Conservation (phyloP, 2,888 invertebrate species). For the Microctonus brassicae region DNA sequence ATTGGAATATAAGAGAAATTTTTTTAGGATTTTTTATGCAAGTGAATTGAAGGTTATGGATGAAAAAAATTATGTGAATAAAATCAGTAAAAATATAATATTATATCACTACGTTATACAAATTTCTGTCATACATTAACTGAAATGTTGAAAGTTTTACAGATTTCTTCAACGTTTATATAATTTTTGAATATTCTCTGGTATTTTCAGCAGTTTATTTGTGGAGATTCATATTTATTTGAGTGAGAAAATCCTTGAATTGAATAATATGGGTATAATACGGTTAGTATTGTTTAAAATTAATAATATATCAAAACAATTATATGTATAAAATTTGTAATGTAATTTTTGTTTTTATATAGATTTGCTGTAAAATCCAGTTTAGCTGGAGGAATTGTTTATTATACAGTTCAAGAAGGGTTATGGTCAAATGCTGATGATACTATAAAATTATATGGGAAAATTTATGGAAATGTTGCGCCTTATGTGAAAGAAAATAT, state of each 20-base stretch:
- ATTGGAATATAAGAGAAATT: too few species aligned
- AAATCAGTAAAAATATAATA: background rate
- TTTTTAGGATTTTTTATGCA: background rate
- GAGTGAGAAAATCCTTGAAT: background rate
- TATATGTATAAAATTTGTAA: slow-evolving; percentile 5
- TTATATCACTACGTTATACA: background rate
- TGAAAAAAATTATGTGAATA: background rate
- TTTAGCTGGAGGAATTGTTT: slow-evolving; percentile 63
- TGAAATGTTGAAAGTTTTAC: background rate
- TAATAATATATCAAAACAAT: background rate
- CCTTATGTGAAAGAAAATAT: slow-evolving; percentile 59
- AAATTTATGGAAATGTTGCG: slow-evolving; percentile 56
- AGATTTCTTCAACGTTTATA: slow-evolving; percentile 23
- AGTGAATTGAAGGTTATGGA: too few species aligned
- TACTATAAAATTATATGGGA: slow-evolving; percentile 61
- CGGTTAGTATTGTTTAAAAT: slow-evolving; percentile 6
- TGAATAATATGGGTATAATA: slow-evolving; percentile 1
- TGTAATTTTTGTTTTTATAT: slow-evolving; percentile 35
- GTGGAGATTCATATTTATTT: background rate
- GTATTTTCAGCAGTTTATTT: background rate
- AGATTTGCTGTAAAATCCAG: slow-evolving; percentile 63
- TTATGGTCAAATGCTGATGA: slow-evolving; percentile 67
- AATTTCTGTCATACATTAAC: background rate
- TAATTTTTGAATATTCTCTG: slow-evolving; percentile 27
- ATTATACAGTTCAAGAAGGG: slow-evolving; percentile 64